Evolutionary conservation across 1,140 invertebrate species (phyloP).

Genomic region (Diuraphis noxia): DNA sequence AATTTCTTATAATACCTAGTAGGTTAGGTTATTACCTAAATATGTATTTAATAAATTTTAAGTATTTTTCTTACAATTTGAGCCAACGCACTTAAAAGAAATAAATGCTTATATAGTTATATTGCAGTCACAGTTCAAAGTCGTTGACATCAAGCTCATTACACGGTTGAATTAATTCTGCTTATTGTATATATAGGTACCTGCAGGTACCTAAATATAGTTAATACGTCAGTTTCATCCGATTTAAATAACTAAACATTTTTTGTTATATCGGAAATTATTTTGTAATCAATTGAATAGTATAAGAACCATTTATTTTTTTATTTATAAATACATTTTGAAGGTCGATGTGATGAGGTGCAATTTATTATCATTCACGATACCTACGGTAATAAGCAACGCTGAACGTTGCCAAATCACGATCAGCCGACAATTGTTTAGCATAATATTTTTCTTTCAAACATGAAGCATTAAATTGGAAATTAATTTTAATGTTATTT

Average conservation of each 20-base stretch:
- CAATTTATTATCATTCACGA: slow-evolving; percentile 12
- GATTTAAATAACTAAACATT: background rate
- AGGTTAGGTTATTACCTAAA: too few relatives aligned
- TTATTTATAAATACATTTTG: background rate
- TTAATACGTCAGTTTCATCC: background rate
- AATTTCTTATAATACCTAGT: too few relatives aligned
- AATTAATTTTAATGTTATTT: background rate
- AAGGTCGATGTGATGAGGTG: background rate
- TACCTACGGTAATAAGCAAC: background rate
- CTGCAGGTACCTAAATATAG: too few relatives aligned
- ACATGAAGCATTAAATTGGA: background rate
- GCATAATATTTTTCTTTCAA: background rate
- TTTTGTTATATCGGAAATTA: background rate
- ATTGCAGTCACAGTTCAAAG: background rate
- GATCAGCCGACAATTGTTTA: background rate
- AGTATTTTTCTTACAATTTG: background rate
- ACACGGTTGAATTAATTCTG: slow-evolving; percentile 4
- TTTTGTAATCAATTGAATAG: background rate
- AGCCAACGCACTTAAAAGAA: background rate
- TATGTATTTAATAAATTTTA: background rate
- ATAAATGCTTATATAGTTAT: background rate
- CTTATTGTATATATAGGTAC: background rate
- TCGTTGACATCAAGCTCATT: background rate
- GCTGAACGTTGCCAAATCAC: slow-evolving; percentile 11
- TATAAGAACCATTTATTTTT: background rate